Percentiles rank a stretch among this genome's conserved stretches.
Evolutionary conservation across 2,113 vertebrate genomes (phyloP).

Genomic region (Coryphaenoides rupestris): DNA sequence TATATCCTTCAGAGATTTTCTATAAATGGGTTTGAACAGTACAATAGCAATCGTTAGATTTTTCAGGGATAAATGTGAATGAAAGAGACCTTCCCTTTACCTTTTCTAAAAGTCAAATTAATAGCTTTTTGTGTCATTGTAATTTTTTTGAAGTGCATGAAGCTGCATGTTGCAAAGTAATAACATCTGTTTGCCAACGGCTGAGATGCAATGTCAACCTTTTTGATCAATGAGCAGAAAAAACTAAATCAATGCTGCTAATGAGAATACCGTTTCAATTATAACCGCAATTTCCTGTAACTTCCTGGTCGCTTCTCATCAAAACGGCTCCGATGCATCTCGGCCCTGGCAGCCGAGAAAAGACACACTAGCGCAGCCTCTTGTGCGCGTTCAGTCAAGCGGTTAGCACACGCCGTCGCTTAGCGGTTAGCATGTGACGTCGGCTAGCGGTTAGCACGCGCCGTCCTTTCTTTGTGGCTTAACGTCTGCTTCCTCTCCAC

Average conservation of each 20-base stretch:
- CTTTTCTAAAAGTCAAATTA: no score
- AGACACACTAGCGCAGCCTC: background rate
- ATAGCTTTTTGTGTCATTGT: background rate
- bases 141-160: slow-evolving; percentile 37
- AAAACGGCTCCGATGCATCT: background rate
- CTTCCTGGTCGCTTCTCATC: background rate
- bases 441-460: background rate
- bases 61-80: no score
- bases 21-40: no score
- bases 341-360: background rate
- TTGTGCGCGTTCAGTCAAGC: background rate
- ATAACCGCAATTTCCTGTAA: background rate
- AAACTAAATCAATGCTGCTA: background rate
- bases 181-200: slow-evolving; percentile 5
- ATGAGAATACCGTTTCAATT: background rate
- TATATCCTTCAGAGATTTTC: no score
- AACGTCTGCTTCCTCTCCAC: slow-evolving; percentile 29
- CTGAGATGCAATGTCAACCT: slow-evolving; percentile 25
- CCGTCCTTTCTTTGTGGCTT: background rate
- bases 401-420: background rate
- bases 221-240: background rate
- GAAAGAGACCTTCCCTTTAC: no score
- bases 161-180: slow-evolving; percentile 32
- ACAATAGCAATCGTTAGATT: no score
- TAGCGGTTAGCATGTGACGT: background rate